Evolutionary conservation across 2,888 invertebrate genomes (phyloP).

Genomic region (Cyclophora punctaria): DNA sequence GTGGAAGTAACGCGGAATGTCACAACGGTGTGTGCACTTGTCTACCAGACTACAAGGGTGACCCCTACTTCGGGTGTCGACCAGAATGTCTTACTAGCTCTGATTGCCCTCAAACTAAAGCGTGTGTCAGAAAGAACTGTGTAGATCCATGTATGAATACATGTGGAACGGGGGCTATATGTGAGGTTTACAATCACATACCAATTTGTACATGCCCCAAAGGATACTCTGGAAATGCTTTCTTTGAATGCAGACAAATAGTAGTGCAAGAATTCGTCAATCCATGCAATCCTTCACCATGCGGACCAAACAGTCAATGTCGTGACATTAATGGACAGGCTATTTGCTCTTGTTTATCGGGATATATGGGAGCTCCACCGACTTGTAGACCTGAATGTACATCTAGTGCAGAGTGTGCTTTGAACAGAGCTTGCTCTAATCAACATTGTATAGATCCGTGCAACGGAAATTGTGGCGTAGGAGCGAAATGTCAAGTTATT

Average conservation of each 20-base stretch:
- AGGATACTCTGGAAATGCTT: slow-evolving; percentile 81
- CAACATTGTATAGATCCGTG: slow-evolving; percentile 84
- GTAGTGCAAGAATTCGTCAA: slow-evolving; percentile 53
- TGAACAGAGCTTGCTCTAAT: slow-evolving; percentile 80
- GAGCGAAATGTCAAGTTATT: slow-evolving; percentile 81
- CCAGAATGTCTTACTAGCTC: slow-evolving; percentile 86
- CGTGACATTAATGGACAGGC: slow-evolving; percentile 79
- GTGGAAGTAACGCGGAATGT: slow-evolving; percentile 83
- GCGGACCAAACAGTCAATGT: slow-evolving; percentile 83
- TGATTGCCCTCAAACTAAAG: slow-evolving; percentile 81
- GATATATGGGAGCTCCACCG: slow-evolving; percentile 82
- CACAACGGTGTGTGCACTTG: slow-evolving; percentile 81
- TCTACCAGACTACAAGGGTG: slow-evolving; percentile 82
- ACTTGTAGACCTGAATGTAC: slow-evolving; percentile 83
- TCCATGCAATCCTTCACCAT: slow-evolving; percentile 82
- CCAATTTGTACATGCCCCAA: slow-evolving; percentile 76
- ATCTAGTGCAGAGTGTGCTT: slow-evolving; percentile 79
- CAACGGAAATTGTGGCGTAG: slow-evolving; percentile 81
- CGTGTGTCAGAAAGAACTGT: slow-evolving; percentile 84
- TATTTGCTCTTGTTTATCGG: slow-evolving; percentile 80
- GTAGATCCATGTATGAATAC: slow-evolving; percentile 84
- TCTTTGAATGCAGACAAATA: slow-evolving; percentile 75
- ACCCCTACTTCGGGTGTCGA: slow-evolving; percentile 84
- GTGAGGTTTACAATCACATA: slow-evolving; percentile 79
- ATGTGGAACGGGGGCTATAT: slow-evolving; percentile 83